Conservation (phyloP, 2,113 vertebrate species). For the Diadophis punctatus region DNA sequence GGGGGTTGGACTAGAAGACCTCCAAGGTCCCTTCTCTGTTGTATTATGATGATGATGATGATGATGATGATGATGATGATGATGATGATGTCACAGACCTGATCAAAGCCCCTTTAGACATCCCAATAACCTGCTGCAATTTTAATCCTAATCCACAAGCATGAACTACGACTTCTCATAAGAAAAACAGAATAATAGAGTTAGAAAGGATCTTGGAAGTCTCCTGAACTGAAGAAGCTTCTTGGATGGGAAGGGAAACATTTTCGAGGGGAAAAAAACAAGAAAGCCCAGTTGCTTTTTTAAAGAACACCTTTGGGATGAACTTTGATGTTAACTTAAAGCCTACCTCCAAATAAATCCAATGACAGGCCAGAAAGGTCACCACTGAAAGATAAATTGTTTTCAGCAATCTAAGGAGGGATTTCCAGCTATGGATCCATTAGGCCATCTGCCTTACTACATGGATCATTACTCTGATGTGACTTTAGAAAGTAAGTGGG, state of each 20-base stretch:
- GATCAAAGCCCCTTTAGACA: neutral
- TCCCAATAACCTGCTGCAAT: neutral
- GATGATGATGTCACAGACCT: too few relatives aligned
- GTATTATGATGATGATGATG: too few relatives aligned
- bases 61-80: too few relatives aligned
- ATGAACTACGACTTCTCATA: neutral
- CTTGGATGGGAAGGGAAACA: neutral
- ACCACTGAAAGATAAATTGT: slow-evolving; percentile 45
- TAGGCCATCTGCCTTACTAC: slow-evolving; percentile 23
- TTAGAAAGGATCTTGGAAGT: neutral
- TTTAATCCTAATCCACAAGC: neutral
- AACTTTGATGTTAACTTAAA: slow-evolving; percentile 20
- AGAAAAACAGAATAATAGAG: neutral
- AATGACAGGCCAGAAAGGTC: slow-evolving; percentile 34
- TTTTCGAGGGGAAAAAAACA: neutral
- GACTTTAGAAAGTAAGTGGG: accelerated
- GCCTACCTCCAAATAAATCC: slow-evolving; percentile 13
- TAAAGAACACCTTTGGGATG: neutral
- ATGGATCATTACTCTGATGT: neutral
- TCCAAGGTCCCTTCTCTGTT: too few relatives aligned
- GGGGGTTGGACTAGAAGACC: too few relatives aligned
- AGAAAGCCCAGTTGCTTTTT: neutral
- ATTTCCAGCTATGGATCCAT: slow-evolving; percentile 32
- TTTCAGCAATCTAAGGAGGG: slow-evolving; percentile 38
- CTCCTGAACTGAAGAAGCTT: neutral